phyloP scores from a whole-genome alignment of 2,797 vertebrate genomes.

The Cyclura pinguis region DNA sequence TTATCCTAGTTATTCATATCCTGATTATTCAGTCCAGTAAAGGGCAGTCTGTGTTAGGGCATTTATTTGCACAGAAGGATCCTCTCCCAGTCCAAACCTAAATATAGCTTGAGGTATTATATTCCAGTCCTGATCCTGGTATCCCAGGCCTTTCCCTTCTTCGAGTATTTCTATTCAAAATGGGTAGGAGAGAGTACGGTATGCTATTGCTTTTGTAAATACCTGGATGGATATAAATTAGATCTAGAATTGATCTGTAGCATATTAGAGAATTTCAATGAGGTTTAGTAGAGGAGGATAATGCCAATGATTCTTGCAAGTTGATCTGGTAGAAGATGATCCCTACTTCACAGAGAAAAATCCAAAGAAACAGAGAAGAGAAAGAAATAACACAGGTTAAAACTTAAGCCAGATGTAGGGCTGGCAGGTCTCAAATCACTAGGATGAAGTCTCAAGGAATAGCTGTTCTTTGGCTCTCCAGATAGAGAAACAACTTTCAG shows the following conservation, averaged over 20 bases:
- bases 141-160: neutral
- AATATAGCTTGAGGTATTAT: neutral
- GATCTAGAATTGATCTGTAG: constrained; percentile 10
- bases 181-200: neutral
- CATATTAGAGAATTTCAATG: neutral
- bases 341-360: no score
- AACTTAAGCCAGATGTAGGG: no score
- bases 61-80: neutral
- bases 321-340: no score
- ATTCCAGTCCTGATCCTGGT: neutral
- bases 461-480: no score
- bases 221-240: neutral
- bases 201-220: neutral
- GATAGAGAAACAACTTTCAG: no score
- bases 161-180: neutral
- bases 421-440: no score
- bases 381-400: no score
- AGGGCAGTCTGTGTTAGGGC: neutral
- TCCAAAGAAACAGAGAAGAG: no score
- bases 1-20: neutral
- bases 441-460: no score
- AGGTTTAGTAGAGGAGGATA: constrained; percentile 3
- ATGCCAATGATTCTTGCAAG: neutral
- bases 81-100: neutral
- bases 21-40: neutral